Evolutionary conservation across 2,888 invertebrate genomes (phyloP).

Genomic region (Coenonympha glycerion): DNA sequence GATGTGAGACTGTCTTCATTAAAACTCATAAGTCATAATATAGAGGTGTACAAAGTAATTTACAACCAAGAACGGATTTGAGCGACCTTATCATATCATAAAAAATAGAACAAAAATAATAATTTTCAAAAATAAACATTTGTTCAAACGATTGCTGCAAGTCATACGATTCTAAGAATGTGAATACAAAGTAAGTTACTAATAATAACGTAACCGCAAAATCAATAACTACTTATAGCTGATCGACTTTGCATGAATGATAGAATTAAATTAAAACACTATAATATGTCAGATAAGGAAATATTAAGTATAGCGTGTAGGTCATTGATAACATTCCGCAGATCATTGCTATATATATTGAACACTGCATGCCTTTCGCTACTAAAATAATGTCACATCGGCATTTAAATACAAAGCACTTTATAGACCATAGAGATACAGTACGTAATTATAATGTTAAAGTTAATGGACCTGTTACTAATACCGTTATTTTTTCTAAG

Average conservation of each 20-base stretch:
- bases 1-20: no score
- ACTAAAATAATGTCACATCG: slow-evolving; percentile 7
- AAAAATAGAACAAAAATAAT: no score
- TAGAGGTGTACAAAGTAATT: no score
- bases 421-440: not conserved
- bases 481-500: no score
- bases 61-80: no score
- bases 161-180: not conserved
- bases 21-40: no score
- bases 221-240: not conserved
- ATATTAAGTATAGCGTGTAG: slow-evolving; percentile 19
- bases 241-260: not conserved
- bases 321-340: slow-evolving; percentile 18
- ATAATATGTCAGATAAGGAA: slow-evolving; percentile 13
- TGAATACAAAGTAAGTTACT: not conserved
- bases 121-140: not conserved
- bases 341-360: slow-evolving; percentile 3
- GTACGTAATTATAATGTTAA: not conserved
- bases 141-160: not conserved
- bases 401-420: not conserved
- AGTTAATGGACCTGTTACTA: no score
- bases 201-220: not conserved
- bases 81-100: no score
- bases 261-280: not conserved
- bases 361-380: slow-evolving; percentile 7